Percentiles rank a stretch among this genome's conserved stretches.
phyloP scores from a whole-genome alignment of 2,797 vertebrate species.

The Hyperoplus lanceolatus region DNA sequence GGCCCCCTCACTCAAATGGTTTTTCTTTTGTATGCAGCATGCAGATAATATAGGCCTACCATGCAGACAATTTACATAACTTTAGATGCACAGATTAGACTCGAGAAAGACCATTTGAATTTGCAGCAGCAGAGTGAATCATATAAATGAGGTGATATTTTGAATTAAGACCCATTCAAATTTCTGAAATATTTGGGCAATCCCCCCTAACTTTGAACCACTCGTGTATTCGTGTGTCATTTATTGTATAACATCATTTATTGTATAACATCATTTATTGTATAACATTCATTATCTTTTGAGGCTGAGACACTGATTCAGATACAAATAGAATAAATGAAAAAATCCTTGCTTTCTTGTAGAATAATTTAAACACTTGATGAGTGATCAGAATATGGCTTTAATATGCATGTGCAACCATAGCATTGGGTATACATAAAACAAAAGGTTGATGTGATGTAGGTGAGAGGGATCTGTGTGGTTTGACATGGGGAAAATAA shows the following conservation, averaged over 20 bases:
- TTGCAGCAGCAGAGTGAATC: neutral
- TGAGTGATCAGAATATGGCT: neutral
- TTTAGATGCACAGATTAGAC: neutral
- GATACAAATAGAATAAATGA: neutral
- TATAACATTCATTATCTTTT: neutral
- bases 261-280: neutral
- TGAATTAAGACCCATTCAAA: neutral
- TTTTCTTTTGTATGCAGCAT: neutral
- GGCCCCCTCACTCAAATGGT: neutral
- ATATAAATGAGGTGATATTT: neutral
- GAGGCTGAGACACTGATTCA: neutral
- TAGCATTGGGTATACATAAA: neutral
- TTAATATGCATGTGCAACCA: neutral
- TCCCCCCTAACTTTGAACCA: neutral
- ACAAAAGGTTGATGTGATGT: neutral
- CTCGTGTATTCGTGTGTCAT: neutral
- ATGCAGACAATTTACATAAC: neutral
- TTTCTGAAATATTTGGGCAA: neutral
- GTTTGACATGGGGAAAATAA: constrained; percentile 11
- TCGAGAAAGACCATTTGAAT: neutral
- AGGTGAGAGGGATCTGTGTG: neutral
- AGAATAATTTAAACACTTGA: neutral
- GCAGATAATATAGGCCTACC: neutral
- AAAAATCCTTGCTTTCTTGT: neutral
- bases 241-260: too few species aligned